These are phyloP conservation scores for Ceratosolen solmsi DNA, from an alignment of 1,140 invertebrate species.

Conservation along the genomic window DNA sequence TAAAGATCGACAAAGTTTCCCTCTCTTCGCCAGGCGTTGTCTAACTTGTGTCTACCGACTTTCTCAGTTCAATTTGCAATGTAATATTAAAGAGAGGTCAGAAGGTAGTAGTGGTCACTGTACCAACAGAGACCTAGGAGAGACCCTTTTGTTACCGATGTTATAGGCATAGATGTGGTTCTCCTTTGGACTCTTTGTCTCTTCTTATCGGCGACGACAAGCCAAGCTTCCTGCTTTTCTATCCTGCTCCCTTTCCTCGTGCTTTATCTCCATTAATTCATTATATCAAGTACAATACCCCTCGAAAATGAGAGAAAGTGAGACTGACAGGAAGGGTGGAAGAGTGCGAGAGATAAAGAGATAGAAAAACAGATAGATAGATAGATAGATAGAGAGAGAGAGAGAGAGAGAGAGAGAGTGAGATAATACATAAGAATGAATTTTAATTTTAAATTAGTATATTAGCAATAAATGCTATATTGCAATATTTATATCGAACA, in stretches of 20 bases:
- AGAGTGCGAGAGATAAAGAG: neutral
- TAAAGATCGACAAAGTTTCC: constrained; percentile 28
- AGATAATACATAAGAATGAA: too few relatives aligned
- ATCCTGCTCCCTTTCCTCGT: constrained; percentile 21
- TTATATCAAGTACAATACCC: neutral
- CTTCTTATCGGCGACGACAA: constrained; percentile 31
- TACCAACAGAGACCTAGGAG: neutral
- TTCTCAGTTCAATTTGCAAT: neutral
- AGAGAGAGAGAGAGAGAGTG: too few relatives aligned
- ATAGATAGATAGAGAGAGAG: too few relatives aligned
- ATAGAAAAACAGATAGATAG: neutral
- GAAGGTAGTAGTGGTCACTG: neutral
- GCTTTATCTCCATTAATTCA: constrained; percentile 46
- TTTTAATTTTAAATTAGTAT: too few relatives aligned
- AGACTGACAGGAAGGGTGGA: too few relatives aligned
- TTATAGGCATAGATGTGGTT: neutral
- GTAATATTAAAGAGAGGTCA: constrained; percentile 1
- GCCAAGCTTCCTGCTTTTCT: constrained; percentile 6
- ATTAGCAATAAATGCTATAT: too few relatives aligned
- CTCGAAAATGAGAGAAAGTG: too few relatives aligned
- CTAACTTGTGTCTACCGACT: neutral
- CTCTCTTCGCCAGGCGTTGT: constrained; percentile 5
- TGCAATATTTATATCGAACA: too few relatives aligned
- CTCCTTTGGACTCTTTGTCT: constrained; percentile 27
- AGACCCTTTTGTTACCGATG: constrained; percentile 31